Percentiles rank a stretch among this genome's conserved stretches.
These are phyloP conservation scores for Plectropomus leopardus DNA, from an alignment of 2,113 vertebrate species.

Conservation along the genomic window DNA sequence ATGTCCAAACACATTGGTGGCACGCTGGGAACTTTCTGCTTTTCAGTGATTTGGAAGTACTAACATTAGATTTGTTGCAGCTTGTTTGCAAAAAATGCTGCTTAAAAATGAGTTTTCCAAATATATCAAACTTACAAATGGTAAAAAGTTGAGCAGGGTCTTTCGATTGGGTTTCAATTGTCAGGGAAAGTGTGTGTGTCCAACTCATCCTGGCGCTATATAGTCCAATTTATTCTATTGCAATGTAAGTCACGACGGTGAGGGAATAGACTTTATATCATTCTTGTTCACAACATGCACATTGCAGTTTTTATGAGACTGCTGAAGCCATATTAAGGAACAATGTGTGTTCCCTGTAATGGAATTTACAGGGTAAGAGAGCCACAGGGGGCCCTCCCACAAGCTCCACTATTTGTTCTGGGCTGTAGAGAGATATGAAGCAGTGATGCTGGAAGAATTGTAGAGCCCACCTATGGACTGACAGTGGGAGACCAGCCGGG, in stretches of 20 bases:
- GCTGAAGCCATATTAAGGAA: slow-evolving; percentile 55
- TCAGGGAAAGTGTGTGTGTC: background rate
- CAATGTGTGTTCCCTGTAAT: slow-evolving; percentile 42
- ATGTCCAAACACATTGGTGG: no score
- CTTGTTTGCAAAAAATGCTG: background rate
- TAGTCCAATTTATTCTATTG: background rate
- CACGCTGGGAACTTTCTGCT: background rate
- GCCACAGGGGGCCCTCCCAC: slow-evolving; percentile 55
- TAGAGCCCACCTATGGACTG: slow-evolving; percentile 56
- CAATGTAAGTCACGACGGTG: background rate
- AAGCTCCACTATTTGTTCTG: slow-evolving; percentile 51
- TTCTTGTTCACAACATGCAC: slow-evolving; percentile 36
- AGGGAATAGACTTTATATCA: slow-evolving; percentile 9
- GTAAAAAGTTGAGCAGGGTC: background rate
- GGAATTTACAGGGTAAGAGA: slow-evolving; percentile 61
- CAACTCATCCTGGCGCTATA: background rate
- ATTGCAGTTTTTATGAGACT: slow-evolving; percentile 49
- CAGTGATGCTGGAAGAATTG: slow-evolving; percentile 35
- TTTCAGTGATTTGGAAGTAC: background rate
- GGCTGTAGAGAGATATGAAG: slow-evolving; percentile 52
- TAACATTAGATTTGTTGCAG: background rate
- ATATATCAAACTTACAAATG: background rate
- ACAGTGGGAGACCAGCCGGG: slow-evolving; percentile 37
- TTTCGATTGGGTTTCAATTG: background rate
- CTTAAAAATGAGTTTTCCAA: background rate